These are phyloP conservation scores for Alauda arvensis DNA, from an alignment of 2,797 vertebrate species.

Conservation along the genomic window DNA sequence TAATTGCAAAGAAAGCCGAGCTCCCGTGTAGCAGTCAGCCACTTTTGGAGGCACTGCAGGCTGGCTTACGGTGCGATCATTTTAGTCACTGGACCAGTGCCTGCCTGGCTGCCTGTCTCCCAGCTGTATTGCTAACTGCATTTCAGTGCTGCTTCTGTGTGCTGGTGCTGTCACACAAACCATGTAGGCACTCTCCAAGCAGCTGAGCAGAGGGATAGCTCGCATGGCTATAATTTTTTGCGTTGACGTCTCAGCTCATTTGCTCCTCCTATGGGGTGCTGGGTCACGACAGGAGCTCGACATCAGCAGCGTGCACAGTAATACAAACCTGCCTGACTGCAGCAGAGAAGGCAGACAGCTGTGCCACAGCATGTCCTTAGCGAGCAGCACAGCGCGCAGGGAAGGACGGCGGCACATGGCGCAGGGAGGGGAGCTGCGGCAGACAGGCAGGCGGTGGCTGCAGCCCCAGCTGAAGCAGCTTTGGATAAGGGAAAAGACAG, in stretches of 20 bases:
- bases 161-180: slow-evolving; percentile 74
- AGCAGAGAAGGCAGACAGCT: neutral
- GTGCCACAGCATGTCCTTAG: neutral
- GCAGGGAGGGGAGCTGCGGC: neutral
- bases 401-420: neutral
- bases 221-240: slow-evolving; percentile 57
- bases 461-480: neutral
- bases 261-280: slow-evolving; percentile 75
- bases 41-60: slow-evolving; percentile 56
- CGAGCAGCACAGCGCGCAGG: neutral
- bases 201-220: slow-evolving; percentile 74
- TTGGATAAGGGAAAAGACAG: neutral
- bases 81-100: slow-evolving; percentile 80
- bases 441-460: neutral
- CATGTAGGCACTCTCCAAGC: slow-evolving; percentile 82
- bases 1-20: slow-evolving; percentile 8
- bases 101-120: slow-evolving; percentile 70
- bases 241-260: slow-evolving; percentile 69
- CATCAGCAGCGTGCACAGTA: slow-evolving; percentile 19
- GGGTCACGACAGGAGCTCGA: slow-evolving; percentile 51
- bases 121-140: slow-evolving; percentile 74
- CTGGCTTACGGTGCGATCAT: slow-evolving; percentile 71
- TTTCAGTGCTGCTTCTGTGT: slow-evolving; percentile 68
- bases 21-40: slow-evolving; percentile 63
- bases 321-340: slow-evolving; percentile 16